Evolutionary conservation across 2,888 invertebrate genomes (phyloP).

Genomic region (Polyommatus icarus): DNA sequence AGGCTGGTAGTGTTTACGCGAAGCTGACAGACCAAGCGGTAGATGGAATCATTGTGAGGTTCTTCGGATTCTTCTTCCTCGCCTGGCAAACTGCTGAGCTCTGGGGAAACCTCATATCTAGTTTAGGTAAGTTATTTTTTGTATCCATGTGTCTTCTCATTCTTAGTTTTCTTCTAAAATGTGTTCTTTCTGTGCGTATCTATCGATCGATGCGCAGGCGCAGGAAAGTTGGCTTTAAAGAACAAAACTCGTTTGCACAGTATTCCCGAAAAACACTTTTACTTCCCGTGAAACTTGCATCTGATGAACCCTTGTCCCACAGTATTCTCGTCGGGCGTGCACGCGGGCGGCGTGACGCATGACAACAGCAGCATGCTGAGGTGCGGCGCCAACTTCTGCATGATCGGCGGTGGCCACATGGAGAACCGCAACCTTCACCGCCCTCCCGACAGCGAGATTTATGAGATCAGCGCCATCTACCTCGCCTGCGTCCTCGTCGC

Average conservation of each 20-base stretch:
- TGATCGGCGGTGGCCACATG: slow-evolving; percentile 82
- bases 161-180: too few species aligned
- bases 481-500: slow-evolving; percentile 92
- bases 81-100: slow-evolving; percentile 98
- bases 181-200: too few species aligned
- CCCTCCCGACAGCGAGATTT: slow-evolving; percentile 92
- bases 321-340: slow-evolving; percentile 90
- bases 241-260: too few species aligned
- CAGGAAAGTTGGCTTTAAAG: too few species aligned
- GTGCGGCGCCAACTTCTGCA: slow-evolving; percentile 92
- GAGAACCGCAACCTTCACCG: slow-evolving; percentile 88
- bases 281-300: too few species aligned
- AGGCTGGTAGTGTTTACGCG: slow-evolving; percentile 91
- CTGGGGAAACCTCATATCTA: slow-evolving; percentile 98
- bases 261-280: too few species aligned
- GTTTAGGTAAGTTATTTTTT: slow-evolving; percentile 83
- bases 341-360: slow-evolving; percentile 73
- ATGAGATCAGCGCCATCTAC: slow-evolving; percentile 93
- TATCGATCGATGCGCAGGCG: too few species aligned
- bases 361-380: slow-evolving; percentile 76
- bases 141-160: not conserved
- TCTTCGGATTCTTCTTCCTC: slow-evolving; percentile 99
- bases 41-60: slow-evolving; percentile 95
- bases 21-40: slow-evolving; percentile 92
- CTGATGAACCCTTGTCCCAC: slow-evolving; percentile 40